Percentiles rank a stretch among this genome's conserved stretches.
Conservation (phyloP, 2,888 invertebrate species). For the Habroteleia sp. region DNA sequence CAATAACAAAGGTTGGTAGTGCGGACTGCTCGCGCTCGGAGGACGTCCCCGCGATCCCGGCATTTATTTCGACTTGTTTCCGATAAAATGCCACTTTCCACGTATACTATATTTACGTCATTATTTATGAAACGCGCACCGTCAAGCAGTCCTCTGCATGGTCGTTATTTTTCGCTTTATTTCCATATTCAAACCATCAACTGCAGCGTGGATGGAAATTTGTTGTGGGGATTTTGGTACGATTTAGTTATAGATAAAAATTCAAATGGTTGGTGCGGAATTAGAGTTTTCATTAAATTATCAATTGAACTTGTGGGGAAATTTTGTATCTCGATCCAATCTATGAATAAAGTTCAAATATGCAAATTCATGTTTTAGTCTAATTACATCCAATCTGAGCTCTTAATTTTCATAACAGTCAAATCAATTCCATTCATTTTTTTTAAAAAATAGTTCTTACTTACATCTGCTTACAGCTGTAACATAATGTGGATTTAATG, state of each 20-base stretch:
- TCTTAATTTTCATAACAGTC: no score
- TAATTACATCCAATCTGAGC: no score
- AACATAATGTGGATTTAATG: no score
- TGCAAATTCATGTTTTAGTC: no score
- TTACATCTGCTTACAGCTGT: no score
- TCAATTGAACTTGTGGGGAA: no score
- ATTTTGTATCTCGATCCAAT: no score
- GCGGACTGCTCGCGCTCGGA: slow-evolving; percentile 1
- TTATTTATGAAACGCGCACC: slow-evolving; percentile 67
- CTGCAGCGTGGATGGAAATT: slow-evolving; percentile 30
- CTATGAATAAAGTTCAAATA: no score
- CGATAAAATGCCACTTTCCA: slow-evolving; percentile 65
- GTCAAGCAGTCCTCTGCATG: slow-evolving; percentile 47
- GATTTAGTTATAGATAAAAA: slow-evolving; percentile 29
- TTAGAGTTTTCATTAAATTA: not conserved
- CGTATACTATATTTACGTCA: slow-evolving; percentile 52
- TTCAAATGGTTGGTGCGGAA: no score
- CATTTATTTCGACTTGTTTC: slow-evolving; percentile 66
- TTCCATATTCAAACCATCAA: slow-evolving; percentile 53
- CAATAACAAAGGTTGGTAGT: slow-evolving; percentile 69
- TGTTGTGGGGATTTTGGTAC: slow-evolving; percentile 26
- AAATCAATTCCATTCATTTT: no score
- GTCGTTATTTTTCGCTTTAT: slow-evolving; percentile 59
- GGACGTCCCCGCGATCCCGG: slow-evolving; percentile 43
- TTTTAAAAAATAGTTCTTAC: no score